phyloP scores from a whole-genome alignment of 2,888 invertebrate species.

The Matsumyia berberina region DNA sequence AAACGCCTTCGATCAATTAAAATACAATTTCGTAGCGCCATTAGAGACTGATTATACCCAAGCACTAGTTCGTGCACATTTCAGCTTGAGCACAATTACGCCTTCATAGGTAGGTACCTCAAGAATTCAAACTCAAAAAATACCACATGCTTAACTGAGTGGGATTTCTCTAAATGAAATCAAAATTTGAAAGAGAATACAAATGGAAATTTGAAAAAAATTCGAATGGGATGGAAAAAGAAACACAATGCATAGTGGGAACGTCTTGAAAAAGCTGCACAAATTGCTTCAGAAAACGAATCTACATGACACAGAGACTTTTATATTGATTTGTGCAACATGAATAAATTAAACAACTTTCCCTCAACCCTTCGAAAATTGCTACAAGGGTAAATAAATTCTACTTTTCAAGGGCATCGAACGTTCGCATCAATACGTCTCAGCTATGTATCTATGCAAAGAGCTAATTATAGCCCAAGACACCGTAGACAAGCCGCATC shows the following conservation, averaged over 20 bases:
- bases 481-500: constrained; percentile 1
- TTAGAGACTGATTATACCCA: not conserved
- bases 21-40: not conserved
- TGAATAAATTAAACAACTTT: not conserved
- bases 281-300: not conserved
- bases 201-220: not conserved
- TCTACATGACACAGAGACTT: not conserved
- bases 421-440: constrained; percentile 7
- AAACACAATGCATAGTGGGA: not conserved
- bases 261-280: not conserved
- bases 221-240: not conserved
- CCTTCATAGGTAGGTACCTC: not conserved
- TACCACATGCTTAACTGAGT: not conserved
- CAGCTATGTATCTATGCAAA: not conserved
- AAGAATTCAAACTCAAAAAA: not conserved
- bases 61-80: no score
- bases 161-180: not conserved
- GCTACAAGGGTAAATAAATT: not conserved
- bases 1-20: not conserved
- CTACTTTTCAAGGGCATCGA: constrained; percentile 14
- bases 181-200: not conserved
- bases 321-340: not conserved
- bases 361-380: not conserved
- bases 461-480: constrained; percentile 1
- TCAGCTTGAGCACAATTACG: not conserved